A percentile compares a stretch with the other conserved stretches of the same genome.
Conservation (phyloP, 2,888 invertebrate genomes). For the Lysandra bellargus region DNA sequence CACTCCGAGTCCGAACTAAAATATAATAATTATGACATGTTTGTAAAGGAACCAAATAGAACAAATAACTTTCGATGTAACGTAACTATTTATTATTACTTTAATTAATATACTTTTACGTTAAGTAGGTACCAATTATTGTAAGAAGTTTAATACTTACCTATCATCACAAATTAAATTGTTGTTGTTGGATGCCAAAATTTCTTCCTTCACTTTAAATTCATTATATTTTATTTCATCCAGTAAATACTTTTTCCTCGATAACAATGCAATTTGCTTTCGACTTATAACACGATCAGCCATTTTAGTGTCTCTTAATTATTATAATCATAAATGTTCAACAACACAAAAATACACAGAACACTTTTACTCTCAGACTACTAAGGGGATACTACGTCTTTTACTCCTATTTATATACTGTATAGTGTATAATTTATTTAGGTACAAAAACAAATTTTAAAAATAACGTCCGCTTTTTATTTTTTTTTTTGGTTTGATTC, state of each 20-base stretch:
- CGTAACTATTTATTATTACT: not conserved
- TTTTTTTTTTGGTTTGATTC: too few relatives aligned
- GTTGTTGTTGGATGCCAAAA: constrained; percentile 24
- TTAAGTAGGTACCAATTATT: not conserved
- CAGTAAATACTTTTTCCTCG: constrained; percentile 55
- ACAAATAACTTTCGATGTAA: not conserved
- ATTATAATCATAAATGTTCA: not conserved
- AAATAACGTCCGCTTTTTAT: not conserved
- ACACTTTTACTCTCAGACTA: too few relatives aligned
- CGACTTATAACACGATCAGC: constrained; percentile 40
- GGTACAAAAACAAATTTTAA: not conserved
- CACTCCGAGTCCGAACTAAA: constrained; percentile 63
- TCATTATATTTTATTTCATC: constrained; percentile 57
- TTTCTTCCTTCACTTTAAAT: constrained; percentile 53
- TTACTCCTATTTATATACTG: too few relatives aligned
- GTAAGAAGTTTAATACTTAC: not conserved
- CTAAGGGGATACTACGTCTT: too few relatives aligned
- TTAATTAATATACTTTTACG: not conserved
- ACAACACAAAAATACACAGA: not conserved
- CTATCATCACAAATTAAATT: constrained; percentile 21
- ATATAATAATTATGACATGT: constrained; percentile 34
- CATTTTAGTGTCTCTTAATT: constrained; percentile 25
- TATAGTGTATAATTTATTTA: too few relatives aligned
- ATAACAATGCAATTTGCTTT: constrained; percentile 52
- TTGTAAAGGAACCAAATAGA: not conserved